phyloP scores from a whole-genome alignment of 2,888 invertebrate species.

The Salticus scenicus region DNA sequence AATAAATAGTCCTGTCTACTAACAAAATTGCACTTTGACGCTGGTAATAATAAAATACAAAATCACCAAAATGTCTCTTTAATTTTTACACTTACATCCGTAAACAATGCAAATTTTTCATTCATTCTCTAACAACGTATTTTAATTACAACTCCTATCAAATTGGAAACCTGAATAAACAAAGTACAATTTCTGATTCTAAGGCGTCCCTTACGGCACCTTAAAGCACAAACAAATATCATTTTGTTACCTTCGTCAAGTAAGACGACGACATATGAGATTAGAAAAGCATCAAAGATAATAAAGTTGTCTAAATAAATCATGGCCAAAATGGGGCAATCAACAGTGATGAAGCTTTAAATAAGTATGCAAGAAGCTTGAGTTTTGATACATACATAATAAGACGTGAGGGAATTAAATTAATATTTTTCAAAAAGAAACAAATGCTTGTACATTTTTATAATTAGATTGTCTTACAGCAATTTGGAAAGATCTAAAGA shows the following conservation, averaged over 20 bases:
- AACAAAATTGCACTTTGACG: no score
- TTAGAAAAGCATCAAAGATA: slow-evolving; percentile 4
- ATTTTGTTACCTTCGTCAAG: not conserved
- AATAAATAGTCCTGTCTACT: no score
- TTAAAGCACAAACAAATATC: not conserved
- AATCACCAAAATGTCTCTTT: no score
- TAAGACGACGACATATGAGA: not conserved
- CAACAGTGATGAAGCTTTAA: slow-evolving; percentile 24
- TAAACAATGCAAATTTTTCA: no score
- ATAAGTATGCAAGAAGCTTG: not conserved
- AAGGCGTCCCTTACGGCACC: not conserved
- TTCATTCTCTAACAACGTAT: no score
- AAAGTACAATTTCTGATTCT: not conserved
- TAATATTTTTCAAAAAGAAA: not conserved
- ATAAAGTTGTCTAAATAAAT: slow-evolving; percentile 45
- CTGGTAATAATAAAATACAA: no score
- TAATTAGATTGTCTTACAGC: slow-evolving; percentile 13
- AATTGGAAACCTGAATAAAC: not conserved
- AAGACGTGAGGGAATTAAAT: not conserved
- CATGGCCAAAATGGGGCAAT: slow-evolving; percentile 43
- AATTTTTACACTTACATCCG: no score
- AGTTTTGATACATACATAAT: slow-evolving; percentile 8
- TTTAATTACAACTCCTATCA: not conserved
- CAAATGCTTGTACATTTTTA: slow-evolving; percentile 7
- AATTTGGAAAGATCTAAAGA: not conserved